Evolutionary conservation across 1,140 invertebrate genomes (phyloP), one percentile per base, ranked within the genome.

Genomic region (Eciton burchellii): DNA sequence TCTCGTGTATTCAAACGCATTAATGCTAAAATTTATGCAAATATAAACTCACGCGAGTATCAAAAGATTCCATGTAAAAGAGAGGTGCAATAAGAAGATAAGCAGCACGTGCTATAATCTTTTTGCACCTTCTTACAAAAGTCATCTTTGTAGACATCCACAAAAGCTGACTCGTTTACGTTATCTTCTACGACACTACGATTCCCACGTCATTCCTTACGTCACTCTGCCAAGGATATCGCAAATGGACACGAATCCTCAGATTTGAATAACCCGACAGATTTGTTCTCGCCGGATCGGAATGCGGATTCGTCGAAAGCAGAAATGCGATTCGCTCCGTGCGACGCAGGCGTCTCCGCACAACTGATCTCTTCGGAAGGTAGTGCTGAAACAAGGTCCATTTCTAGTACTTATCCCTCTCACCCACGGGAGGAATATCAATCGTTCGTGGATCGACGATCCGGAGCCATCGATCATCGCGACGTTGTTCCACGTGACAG

Each of bases 401-500:
- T 82, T 9, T 12, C 19, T 43, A 11, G 21, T 24, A 60, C 16
- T 16, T 65, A 26, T 41, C 5, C 62, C n/a, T n/a, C 43, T 35
- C 43, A 24, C 9, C 6, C 0, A 14, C n/a, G n/a, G 8, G 0
- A 29, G 11, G 6, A 71, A 47, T 47, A 41, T 77, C 35, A 21
- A 0, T 29, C 5, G 29, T 62, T 82, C 12, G 45, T 52, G 41
- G 26, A 24, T n/a, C 41, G 9, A 45, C 19, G 19, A 68, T n/a
- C 2, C 0, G 24, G 66, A 81, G 70, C 29, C 86, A 93, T 93
- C 91, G 62, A 93, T 93, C 92, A 93, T 43, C 0, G 21, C 29
- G 47, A 57, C 41, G 83, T 91, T 89, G 81, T 89, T 68, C 74
- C 57, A 26, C 12, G 29, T 88, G 89, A 92, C 89, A 90, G 85